Evolutionary conservation across 1,140 invertebrate species (phyloP).

Genomic region (Diorhabda carinulata): DNA sequence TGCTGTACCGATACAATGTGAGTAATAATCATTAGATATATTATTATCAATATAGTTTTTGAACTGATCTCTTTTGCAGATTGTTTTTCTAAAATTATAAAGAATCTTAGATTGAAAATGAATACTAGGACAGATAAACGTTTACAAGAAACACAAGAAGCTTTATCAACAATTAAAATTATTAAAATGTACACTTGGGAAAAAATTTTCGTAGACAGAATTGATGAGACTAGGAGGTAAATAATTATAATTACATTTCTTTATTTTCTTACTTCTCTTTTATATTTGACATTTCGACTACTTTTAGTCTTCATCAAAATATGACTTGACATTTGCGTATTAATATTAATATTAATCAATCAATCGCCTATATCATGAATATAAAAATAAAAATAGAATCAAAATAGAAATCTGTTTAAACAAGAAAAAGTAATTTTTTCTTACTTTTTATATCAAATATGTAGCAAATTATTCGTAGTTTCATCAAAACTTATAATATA

Average conservation of each 20-base stretch:
- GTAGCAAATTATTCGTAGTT: no score
- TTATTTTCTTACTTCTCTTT: no score
- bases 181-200: slow-evolving; percentile 92
- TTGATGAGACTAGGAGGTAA: slow-evolving; percentile 44
- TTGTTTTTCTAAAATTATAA: slow-evolving; percentile 30
- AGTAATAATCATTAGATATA: slow-evolving; percentile 8
- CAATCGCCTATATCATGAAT: no score
- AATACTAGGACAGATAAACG: slow-evolving; percentile 63
- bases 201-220: slow-evolving; percentile 67
- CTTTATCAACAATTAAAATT: slow-evolving; percentile 71
- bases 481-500: no score
- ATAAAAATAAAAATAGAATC: no score
- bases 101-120: slow-evolving; percentile 26
- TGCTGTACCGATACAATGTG: slow-evolving; percentile 80
- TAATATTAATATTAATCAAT: no score
- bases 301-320: no score
- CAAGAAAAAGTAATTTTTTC: no score
- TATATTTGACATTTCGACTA: no score
- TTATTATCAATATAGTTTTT: not conserved
- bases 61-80: slow-evolving; percentile 22
- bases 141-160: slow-evolving; percentile 79
- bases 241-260: not conserved
- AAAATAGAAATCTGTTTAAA: no score
- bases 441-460: no score
- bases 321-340: no score